A percentile compares a stretch with the other conserved stretches of the same genome.
phyloP scores from a whole-genome alignment of 2,113 vertebrate species.

The Galbula dea region DNA sequence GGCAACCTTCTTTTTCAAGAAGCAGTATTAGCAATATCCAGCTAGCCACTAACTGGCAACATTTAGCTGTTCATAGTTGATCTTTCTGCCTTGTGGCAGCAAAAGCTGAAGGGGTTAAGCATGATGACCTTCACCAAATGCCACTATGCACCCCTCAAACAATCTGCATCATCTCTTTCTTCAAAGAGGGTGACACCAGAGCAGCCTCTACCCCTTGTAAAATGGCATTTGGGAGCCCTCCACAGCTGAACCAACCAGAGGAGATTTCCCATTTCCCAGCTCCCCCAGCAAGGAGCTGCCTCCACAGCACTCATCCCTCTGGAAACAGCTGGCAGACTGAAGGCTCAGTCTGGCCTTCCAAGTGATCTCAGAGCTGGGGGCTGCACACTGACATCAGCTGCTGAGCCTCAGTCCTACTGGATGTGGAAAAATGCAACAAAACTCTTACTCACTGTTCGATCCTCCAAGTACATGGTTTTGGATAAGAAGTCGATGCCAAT shows the following conservation, averaged over 20 bases:
- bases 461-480: conserved; percentile 99
- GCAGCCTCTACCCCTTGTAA: neutral
- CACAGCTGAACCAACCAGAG: neutral
- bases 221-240: neutral
- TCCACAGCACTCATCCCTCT: neutral
- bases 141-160: neutral
- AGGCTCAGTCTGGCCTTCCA: neutral
- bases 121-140: neutral
- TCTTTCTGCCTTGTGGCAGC: neutral
- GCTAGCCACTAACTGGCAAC: neutral
- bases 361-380: conserved; percentile 4
- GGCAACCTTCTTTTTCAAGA: neutral
- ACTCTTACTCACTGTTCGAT: conserved; percentile 93
- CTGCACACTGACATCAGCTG: neutral
- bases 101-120: neutral
- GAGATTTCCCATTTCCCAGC: neutral
- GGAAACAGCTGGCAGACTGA: conserved; percentile 1
- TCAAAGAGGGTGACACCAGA: neutral
- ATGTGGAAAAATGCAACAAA: conserved; percentile 21
- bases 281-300: neutral
- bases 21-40: neutral
- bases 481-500: conserved; percentile 99
- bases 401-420: neutral
- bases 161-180: accelerated
- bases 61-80: neutral